Evolutionary conservation across 2,888 invertebrate genomes (phyloP), one percentile per base, ranked within the genome.

Genomic region (Tholera decimalis): DNA sequence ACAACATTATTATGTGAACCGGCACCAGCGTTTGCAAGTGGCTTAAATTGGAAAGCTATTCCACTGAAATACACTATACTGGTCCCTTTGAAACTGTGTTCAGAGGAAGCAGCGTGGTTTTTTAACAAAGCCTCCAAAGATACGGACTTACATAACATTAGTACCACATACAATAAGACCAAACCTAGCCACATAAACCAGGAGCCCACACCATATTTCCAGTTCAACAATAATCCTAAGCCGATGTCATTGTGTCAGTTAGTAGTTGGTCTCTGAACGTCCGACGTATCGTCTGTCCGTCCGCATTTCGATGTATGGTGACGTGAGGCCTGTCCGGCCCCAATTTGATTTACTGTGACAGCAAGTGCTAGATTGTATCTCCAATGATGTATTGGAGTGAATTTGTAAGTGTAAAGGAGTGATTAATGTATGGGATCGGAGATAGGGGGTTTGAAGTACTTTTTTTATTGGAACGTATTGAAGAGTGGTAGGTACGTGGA

Each of bases 331-430:
- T 85, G 86, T 86, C 87, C 73, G 66, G 66, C 66, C 65, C 67
- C 80, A 80, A 84, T 87, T 86, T 89, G 88, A 89, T 89, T 89
- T 87, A 89, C 80, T 63, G 81, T 71, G 75, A 71, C 70, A 68
- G 46, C 49, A 53, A 72, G 71, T 61, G 72, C 66, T 65, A 77
- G 77, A 75, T 74, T 58, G 72, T 76, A 79, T 75, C 82, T 51
- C 7, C 46, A 56, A 67, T 81, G 75, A 81, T 79, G 50, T 67
- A 73, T 80, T 59, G 54, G 24, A 63, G 53, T 57, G 57, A 50
- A 49, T 70, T 63, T 56, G 78, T 77, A 57, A 65, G 60, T 74
- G 35, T 77, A 26, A 56, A 47, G 24, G 30, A 53, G 43, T 63
- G 54, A 56, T 65, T 69, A 59, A 75, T 74, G 56, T 65, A 28